Percentiles rank a stretch among this genome's conserved stretches.
These are phyloP conservation scores for Mylabris phalerata DNA, from an alignment of 1,140 invertebrate genomes.

Conservation along the genomic window DNA sequence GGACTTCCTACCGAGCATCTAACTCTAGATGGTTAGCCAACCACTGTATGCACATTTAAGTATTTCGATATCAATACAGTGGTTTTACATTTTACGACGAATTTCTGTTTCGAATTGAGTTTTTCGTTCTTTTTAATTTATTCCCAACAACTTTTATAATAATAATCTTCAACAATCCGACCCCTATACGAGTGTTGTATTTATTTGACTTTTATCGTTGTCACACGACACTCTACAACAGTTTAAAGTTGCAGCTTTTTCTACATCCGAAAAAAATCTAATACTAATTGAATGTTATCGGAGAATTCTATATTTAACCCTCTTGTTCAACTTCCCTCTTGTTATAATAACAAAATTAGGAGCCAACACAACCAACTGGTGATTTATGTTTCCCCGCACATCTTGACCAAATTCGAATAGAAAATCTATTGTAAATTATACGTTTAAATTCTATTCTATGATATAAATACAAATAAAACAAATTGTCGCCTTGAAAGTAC, in stretches of 20 bases:
- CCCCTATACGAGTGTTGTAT: slow-evolving; percentile 12
- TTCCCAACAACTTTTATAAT: slow-evolving; percentile 11
- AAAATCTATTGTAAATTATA: too few relatives aligned
- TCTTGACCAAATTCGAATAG: too few relatives aligned
- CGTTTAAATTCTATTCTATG: too few relatives aligned
- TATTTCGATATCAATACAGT: slow-evolving; percentile 17
- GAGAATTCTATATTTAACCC: slow-evolving; percentile 11
- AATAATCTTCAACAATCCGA: not conserved
- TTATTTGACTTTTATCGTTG: slow-evolving; percentile 16
- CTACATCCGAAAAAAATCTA: not conserved
- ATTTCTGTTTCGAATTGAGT: slow-evolving; percentile 14
- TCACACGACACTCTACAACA: slow-evolving; percentile 13
- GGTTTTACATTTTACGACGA: slow-evolving; percentile 13
- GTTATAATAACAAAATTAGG: too few relatives aligned
- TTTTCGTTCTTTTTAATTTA: slow-evolving; percentile 3
- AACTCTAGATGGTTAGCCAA: slow-evolving; percentile 10
- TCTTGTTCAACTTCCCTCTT: too few relatives aligned
- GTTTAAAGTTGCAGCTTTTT: slow-evolving; percentile 10
- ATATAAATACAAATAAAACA: too few relatives aligned
- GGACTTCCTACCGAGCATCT: slow-evolving; percentile 13
- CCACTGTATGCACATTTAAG: slow-evolving; percentile 9
- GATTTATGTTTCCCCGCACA: too few relatives aligned
- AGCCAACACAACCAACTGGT: too few relatives aligned
- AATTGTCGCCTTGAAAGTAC: too few relatives aligned
- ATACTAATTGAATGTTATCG: slow-evolving; percentile 14